phyloP scores from a whole-genome alignment of 2,113 vertebrate species.

The Thermophis baileyi region DNA sequence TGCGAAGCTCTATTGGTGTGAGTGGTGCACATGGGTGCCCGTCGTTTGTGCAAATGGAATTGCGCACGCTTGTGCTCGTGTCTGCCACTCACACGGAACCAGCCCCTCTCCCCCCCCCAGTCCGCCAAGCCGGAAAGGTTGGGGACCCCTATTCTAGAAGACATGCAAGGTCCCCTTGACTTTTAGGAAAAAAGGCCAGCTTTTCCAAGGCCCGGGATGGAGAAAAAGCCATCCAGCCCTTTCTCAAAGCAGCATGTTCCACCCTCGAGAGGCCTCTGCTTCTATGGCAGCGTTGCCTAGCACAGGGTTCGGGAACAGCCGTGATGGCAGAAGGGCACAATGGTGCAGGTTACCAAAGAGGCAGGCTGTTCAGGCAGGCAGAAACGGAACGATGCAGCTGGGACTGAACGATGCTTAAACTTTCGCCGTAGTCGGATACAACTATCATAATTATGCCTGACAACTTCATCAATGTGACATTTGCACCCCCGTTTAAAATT shows the following conservation, averaged over 20 bases:
- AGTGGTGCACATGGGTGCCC: too few relatives aligned
- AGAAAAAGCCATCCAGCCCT: not conserved
- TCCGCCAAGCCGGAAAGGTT: too few relatives aligned
- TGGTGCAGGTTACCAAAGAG: slow-evolving; percentile 56
- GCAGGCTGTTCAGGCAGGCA: slow-evolving; percentile 54
- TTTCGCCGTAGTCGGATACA: slow-evolving; percentile 50
- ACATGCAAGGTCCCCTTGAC: not conserved
- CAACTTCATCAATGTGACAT: slow-evolving; percentile 64
- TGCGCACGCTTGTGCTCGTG: too few relatives aligned
- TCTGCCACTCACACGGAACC: too few relatives aligned
- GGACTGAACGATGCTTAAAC: slow-evolving; percentile 54
- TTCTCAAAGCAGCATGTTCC: not conserved
- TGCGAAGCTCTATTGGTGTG: too few relatives aligned
- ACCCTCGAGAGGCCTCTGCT: not conserved
- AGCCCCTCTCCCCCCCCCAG: too few relatives aligned
- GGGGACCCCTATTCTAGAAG: not conserved
- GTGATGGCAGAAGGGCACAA: slow-evolving; percentile 1
- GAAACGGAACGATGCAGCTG: slow-evolving; percentile 36
- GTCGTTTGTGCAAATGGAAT: too few relatives aligned
- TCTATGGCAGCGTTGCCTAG: not conserved
- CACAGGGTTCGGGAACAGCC: not conserved
- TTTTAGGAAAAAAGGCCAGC: not conserved
- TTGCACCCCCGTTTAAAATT: slow-evolving; percentile 58
- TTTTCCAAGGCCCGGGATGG: not conserved
- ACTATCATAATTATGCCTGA: slow-evolving; percentile 61